Evolutionary conservation across 1,140 invertebrate genomes (phyloP), one percentile per base, ranked within the genome.

Genomic region (Saccostrea cuccullata): DNA sequence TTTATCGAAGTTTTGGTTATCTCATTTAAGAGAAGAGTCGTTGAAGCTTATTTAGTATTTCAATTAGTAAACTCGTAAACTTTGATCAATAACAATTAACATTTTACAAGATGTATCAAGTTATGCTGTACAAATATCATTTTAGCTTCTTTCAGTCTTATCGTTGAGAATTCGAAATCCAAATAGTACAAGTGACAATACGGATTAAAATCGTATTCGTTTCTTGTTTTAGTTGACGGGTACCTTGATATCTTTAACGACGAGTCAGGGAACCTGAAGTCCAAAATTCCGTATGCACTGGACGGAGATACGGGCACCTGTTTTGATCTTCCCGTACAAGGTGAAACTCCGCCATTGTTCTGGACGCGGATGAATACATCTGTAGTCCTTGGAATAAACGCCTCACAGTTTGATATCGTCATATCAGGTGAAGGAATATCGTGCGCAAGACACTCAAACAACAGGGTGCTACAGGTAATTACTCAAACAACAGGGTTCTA

Each of bases 171-270:
- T 2, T 8, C 47, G 30, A 36, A 36, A 36, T 36, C 30, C 2
- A 6, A 47, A 47, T 5, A 9, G 5, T 47, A 47, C 47, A 1
- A 8, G 6, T 47, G 47, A 9, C 5, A 47, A 47, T 47, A 47
- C 47, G 47, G 47, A 47, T 47, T 8, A 47, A 47, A 47, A 6
- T 8, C 47, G 0, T 9, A 3, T 84, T 82, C 1, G 26, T 36
- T 82, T 23, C 26, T 23, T 26, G 23, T 86, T 86, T 9, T 23
- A 89, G 89, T 89, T 12, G 84, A 86, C 13, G 86, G 67, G 3
- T 89, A 87, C 83, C 17, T 89, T 9, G 89, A 89, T 6, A 87
- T 89, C 30, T 89, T 89, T 40, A 67, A 84, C 8, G 89, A 89
- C 55, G 30, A 84, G 23, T 55, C 17, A 6, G 60, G 26, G 47